Base-by-base conservation (phyloP, 2,888 invertebrate species). In the Orthosia incerta region DNA sequence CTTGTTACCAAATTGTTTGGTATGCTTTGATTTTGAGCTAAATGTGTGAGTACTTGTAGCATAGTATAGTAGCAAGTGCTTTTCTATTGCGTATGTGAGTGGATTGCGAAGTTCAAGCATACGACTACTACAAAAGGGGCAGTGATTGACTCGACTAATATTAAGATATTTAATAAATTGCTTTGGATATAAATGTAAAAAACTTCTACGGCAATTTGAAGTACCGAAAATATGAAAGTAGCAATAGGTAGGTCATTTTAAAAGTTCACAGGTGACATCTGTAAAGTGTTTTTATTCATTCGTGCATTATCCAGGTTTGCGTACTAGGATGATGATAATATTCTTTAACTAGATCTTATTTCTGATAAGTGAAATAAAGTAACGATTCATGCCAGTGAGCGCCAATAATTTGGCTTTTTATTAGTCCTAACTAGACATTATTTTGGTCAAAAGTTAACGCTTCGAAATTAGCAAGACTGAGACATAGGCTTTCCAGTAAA, bases 31-130 rank as follows among this genome's bases (percentile, higher is more conserved):
- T 55, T 12, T 55, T 20, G 55, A 53, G 12, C 53, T 20, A 20
- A 11, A 53, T 4, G 2, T 9, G 1, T 56, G 18, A 16, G 26
- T 57, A 48, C 2, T 31, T 39, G 16, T 46, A 46, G 66, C 57
- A 68, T 68, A 77, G 16, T 53, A 57, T 53, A 76, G 7, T n/a
- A 69, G 63, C 51, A 39, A 26, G 71, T 76, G 76, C 26, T 61
- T 55, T 23, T 59, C 48, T 69, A 50, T 13, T 13, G 48, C 45
- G 9, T 7, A 15, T 16, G 61, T 39, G 39, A 50, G 72, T 65
- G 71, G 15, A 16, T 78, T 77, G 70, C 26, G 5, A 60, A 76
- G 15, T 69, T 55, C 31, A 78, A 64, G 78, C 70, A 55, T 70
- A 45, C 63, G 26, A 59, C n/a, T 16, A 48, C 31, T 69, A 64